These are phyloP conservation scores for Pangasianodon gigas DNA, from an alignment of 2,113 vertebrate genomes.

Conservation along the genomic window DNA sequence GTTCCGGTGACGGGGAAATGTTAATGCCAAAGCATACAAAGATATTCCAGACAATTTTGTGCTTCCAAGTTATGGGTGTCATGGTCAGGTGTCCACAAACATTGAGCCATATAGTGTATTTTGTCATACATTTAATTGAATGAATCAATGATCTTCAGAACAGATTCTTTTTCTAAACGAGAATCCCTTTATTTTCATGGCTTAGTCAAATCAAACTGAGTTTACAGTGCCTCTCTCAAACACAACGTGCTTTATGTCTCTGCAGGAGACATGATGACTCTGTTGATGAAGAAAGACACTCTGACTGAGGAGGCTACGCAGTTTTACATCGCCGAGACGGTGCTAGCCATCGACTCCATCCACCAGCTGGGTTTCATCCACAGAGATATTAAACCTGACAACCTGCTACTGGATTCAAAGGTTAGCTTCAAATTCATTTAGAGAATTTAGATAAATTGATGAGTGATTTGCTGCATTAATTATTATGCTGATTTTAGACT, in stretches of 20 bases:
- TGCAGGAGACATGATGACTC: conserved; percentile 97
- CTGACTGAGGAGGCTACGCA: conserved; percentile 95
- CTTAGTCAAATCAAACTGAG: background rate
- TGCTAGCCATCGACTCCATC: conserved; percentile 96
- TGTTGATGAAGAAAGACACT: conserved; percentile 98
- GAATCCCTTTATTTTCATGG: background rate
- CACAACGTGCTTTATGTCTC: background rate
- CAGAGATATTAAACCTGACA: conserved; percentile 97
- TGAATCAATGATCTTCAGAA: background rate
- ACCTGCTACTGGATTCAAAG: conserved; percentile 95
- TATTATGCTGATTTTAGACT: background rate
- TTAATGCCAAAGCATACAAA: background rate
- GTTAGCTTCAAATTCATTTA: conserved; percentile 61
- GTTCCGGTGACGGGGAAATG: background rate
- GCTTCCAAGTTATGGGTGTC: background rate
- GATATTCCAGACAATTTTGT: background rate
- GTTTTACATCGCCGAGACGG: conserved; percentile 97
- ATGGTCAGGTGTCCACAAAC: background rate
- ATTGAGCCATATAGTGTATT: background rate
- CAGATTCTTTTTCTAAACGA: background rate
- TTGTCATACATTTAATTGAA: background rate
- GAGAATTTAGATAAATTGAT: background rate
- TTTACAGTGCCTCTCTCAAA: background rate
- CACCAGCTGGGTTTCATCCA: conserved; percentile 97
- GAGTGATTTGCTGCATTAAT: background rate